A percentile compares a stretch with the other conserved stretches of the same genome.
Conservation (phyloP, 2,797 vertebrate genomes). For the Onychomys torridus region DNA sequence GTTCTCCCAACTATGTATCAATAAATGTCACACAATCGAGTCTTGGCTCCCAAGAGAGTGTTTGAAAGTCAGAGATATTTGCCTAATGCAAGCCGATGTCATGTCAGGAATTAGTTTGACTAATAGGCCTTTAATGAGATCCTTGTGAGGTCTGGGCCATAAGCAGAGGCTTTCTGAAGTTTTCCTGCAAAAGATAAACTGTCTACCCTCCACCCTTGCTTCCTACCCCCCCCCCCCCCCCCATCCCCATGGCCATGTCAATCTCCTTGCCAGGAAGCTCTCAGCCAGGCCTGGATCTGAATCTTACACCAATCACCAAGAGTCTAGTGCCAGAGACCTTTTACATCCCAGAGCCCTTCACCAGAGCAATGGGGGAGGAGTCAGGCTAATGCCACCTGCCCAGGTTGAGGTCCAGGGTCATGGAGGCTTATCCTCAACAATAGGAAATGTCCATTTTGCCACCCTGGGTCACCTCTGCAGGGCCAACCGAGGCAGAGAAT, state of each 20-base stretch:
- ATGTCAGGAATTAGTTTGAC: slow-evolving; percentile 90
- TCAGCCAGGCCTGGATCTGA: slow-evolving; percentile 64
- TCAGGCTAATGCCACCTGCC: background rate
- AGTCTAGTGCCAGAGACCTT: no score
- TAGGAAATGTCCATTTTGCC: slow-evolving; percentile 87
- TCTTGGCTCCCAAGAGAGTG: slow-evolving; percentile 84
- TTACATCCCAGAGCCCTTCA: background rate
- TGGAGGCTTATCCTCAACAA: slow-evolving; percentile 71
- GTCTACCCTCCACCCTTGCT: slow-evolving; percentile 64
- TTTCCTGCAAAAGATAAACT: slow-evolving; percentile 89
- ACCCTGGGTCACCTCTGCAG: slow-evolving; percentile 82
- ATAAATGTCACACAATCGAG: slow-evolving; percentile 87
- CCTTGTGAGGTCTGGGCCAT: slow-evolving; percentile 89
- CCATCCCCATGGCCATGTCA: slow-evolving; percentile 68
- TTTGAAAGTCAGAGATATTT: slow-evolving; percentile 89
- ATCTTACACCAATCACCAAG: background rate
- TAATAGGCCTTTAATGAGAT: slow-evolving; percentile 90
- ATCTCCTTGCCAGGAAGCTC: slow-evolving; percentile 80
- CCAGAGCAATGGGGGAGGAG: background rate
- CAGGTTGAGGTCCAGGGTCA: background rate
- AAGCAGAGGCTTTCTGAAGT: slow-evolving; percentile 86
- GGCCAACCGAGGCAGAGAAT: slow-evolving; percentile 66
- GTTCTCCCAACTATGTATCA: slow-evolving; percentile 87
- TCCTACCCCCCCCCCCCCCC: background rate
- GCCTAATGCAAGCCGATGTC: slow-evolving; percentile 89